These are phyloP conservation scores for Tympanoctomys barrerae DNA, from an alignment of 2,797 vertebrate species.

Conservation along the genomic window DNA sequence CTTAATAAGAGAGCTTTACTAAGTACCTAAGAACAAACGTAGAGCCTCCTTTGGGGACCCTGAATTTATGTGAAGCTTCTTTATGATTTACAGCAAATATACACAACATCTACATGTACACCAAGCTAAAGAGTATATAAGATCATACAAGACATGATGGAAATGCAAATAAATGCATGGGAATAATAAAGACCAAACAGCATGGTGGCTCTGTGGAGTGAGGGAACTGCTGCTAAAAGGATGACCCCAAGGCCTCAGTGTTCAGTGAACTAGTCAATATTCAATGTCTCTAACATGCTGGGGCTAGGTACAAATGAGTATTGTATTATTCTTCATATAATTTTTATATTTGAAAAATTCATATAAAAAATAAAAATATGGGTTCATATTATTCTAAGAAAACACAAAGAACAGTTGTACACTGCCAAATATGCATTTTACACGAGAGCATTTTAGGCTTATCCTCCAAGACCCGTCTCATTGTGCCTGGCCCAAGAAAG, in stretches of 20 bases:
- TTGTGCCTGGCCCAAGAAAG: neutral
- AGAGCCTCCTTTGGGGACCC: neutral
- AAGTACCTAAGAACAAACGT: neutral
- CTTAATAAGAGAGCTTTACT: neutral
- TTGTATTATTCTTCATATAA: neutral
- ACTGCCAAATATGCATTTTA: neutral
- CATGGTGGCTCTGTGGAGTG: neutral
- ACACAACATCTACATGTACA: neutral
- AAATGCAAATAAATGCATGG: neutral
- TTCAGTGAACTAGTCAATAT: neutral
- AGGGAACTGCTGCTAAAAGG: neutral
- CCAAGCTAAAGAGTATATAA: constrained; percentile 1
- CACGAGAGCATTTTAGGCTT: neutral
- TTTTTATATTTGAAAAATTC: neutral
- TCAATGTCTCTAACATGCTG: neutral
- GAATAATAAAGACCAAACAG: neutral
- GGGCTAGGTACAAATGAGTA: neutral
- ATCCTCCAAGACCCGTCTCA: neutral
- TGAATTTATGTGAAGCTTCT: constrained; percentile 23
- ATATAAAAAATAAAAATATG: constrained; percentile 8
- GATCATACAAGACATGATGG: neutral
- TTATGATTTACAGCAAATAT: constrained; percentile 19
- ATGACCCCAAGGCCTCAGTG: neutral
- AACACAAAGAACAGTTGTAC: neutral
- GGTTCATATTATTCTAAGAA: neutral